Base-by-base conservation (phyloP, 1,140 invertebrate species). In the Drosophila yakuba region DNA sequence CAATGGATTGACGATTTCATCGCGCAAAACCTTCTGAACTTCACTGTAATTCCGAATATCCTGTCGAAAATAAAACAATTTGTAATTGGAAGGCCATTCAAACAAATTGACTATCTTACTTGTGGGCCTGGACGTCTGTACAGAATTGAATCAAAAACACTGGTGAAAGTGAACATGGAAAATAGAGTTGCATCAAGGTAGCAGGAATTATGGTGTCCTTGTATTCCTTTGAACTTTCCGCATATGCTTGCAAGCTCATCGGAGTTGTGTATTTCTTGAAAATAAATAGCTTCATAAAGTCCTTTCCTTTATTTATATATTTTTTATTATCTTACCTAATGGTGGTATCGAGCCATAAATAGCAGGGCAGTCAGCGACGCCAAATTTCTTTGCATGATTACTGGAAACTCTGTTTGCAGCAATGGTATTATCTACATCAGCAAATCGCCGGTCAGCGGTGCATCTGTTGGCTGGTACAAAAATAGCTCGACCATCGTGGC, bases 161-260 rank as follows among this genome's bases (percentile, higher is more conserved):
- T 96, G 0, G 97, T 98, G 92, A 98, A 99, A 10, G 98, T 97
- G 93, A 99, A 99, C 98, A 99, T 99, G 17, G 97, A 96, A 93
- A 99, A 99, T 6, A 99, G 93, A 3, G 98, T 99, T 2, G 98
- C 98, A 93, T 99, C 98, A 63, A 99, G 93, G 93, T 99, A 99
- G 92, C 98, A 99, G 0, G 98, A 99, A 93, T 99, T 99, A 89
- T 98, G 97, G 92, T 99, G 98, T 5, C 98, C 98, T 93, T 99
- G 98, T 80, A 99, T 99, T 3, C 98, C 98, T 74, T 95, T 94
- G 90, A 95, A 96, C 93, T 97, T 97, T 17, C 96, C 95, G 85
- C 95, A 96, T 60, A 96, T 93, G 38, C 93, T 94, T 61, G 95
- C 94, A 12, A 96, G 93, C 74, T 96, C 95, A 12, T 95, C 95